Conservation (phyloP, 2,797 vertebrate genomes). For the Catamblyrhynchus diadema region DNA sequence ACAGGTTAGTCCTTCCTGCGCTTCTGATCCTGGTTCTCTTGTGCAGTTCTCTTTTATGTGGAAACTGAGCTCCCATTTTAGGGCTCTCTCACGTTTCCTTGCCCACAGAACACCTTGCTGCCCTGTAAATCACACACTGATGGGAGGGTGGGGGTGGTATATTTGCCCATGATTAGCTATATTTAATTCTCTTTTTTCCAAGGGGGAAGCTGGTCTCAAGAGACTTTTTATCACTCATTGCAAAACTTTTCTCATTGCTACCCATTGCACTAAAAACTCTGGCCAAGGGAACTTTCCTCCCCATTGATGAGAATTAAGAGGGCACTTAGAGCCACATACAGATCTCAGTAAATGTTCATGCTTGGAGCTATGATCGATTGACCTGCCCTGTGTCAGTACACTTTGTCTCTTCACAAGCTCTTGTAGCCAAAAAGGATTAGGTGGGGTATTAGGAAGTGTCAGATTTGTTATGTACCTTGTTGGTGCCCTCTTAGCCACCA, state of each 20-base stretch:
- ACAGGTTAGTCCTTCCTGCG: not conserved
- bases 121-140: not conserved
- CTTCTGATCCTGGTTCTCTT: not conserved
- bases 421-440: not conserved
- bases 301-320: not conserved
- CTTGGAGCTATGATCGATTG: not conserved
- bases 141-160: not conserved
- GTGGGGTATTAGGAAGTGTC: not conserved
- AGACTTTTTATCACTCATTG: not conserved
- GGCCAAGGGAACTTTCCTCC: not conserved
- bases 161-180: not conserved
- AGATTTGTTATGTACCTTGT: not conserved
- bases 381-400: not conserved
- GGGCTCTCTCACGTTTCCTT: rapidly evolving
- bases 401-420: not conserved
- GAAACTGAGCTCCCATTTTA: not conserved
- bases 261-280: not conserved
- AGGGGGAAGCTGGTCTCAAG: not conserved
- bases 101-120: not conserved
- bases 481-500: not conserved
- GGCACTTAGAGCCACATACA: not conserved
- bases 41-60: not conserved
- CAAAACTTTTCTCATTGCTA: not conserved
- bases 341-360: not conserved
- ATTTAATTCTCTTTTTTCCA: not conserved